Percentiles rank a stretch among this genome's conserved stretches.
Evolutionary conservation across 1,140 invertebrate species (phyloP).

Genomic region (Luehdorfia chinensis): DNA sequence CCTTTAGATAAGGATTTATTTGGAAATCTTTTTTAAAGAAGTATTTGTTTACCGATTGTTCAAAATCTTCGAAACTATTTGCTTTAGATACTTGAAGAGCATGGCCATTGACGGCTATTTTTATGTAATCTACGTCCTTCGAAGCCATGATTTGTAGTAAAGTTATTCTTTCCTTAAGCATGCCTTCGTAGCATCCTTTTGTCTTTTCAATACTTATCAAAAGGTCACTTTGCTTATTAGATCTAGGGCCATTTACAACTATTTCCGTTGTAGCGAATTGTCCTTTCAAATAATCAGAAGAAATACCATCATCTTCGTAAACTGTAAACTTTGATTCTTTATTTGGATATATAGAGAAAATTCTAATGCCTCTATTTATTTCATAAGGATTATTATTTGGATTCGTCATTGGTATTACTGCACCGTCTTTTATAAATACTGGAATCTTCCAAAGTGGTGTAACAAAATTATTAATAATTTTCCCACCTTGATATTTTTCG

Average conservation of each 20-base stretch:
- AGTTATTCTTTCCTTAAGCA: constrained; percentile 46
- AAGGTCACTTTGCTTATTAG: constrained; percentile 39
- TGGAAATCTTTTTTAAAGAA: constrained; percentile 42
- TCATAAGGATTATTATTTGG: constrained; percentile 58
- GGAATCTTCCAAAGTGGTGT: constrained; percentile 65
- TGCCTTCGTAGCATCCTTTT: constrained; percentile 27
- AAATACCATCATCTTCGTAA: constrained; percentile 66
- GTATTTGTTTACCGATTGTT: constrained; percentile 36
- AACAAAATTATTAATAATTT: constrained; percentile 50
- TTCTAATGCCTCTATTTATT: constrained; percentile 49
- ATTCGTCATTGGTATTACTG: constrained; percentile 57
- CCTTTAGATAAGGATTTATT: constrained; percentile 47
- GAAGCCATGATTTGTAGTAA: constrained; percentile 51
- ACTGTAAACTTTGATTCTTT: constrained; percentile 37
- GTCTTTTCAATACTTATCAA: constrained; percentile 48
- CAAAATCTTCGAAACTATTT: constrained; percentile 37
- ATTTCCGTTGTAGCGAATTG: constrained; percentile 46
- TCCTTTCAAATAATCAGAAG: constrained; percentile 40
- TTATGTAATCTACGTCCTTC: constrained; percentile 29
- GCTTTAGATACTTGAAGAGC: constrained; percentile 32
- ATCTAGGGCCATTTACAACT: constrained; percentile 28
- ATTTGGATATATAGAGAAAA: constrained; percentile 54
- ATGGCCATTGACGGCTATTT: constrained; percentile 41
- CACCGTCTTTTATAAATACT: constrained; percentile 63
- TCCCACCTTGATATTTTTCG: constrained; percentile 58